Evolutionary conservation across 1,140 invertebrate species (phyloP), one percentile per base, ranked within the genome.

Genomic region (Amyelois transitella): DNA sequence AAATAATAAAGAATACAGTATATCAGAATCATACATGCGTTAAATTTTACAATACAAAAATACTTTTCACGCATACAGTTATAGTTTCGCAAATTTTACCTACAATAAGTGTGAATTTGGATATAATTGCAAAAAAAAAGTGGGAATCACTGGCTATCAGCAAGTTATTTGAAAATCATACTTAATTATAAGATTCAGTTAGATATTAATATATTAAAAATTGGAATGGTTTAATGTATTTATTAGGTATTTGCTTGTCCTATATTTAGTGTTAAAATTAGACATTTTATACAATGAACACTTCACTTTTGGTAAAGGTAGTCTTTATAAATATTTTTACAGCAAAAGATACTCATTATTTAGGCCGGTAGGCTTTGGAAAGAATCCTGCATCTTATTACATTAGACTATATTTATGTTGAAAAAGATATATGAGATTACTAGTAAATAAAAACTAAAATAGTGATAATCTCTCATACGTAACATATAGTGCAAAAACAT

Each of bases 31-130:
- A 72, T 79, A 81, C 79, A 84, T 77, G 79, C 72, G 67, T 69
- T 80, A 79, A 83, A 81, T 81, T 82, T 79, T 71, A 78, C 66
- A 64, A 76, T 86, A 85, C 71, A 87, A 85, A 85, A 85, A 84
- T 87, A 82, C 68, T 63, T 69, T 53, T 62, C 69, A 75, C 64
- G 55, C 68, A 64, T 71, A 63, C 52, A 58, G 65, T 56, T 75
- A 64, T 32, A 47, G 58, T 63, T 64, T 55, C 17, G 25, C 18
- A 52, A 44, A 18, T 63, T 61, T 66, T 60, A 57, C 64, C 43
- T 60, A 43, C 32, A 28, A 43, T 52, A 38, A 24, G 10, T 10
- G 25, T 49, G 51, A 50, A 53, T 57, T 53, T 17, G 43, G 32
- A 59, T 25, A 49, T 12, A 43, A 43, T 43, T 10, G 63, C 20